These are phyloP conservation scores for Himalopsyche tibetana DNA, from an alignment of 2,888 invertebrate species.

Conservation along the genomic window DNA sequence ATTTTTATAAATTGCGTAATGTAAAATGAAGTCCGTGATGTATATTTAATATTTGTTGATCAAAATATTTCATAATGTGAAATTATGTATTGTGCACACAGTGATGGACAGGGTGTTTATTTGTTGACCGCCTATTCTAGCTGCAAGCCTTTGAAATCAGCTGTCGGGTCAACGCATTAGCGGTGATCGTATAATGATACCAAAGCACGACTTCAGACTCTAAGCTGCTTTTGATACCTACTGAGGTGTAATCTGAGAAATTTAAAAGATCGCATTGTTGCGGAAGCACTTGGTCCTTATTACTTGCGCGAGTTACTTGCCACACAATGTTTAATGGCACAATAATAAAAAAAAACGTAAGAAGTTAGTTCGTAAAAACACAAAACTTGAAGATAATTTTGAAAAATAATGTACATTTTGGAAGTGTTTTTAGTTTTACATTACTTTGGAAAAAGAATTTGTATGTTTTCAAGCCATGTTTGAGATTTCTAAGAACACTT, in stretches of 20 bases:
- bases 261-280: background rate
- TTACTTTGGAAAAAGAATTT: no score
- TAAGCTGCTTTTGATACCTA: background rate
- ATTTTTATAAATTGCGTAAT: no score
- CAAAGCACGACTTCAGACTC: slow-evolving; percentile 13
- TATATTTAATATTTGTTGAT: background rate
- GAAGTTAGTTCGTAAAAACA: no score
- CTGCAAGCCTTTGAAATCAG: background rate
- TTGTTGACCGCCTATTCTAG: background rate
- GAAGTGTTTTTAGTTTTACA: no score
- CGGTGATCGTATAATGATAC: slow-evolving; percentile 16
- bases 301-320: background rate
- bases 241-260: slow-evolving; percentile 16
- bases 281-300: slow-evolving; percentile 8
- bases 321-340: background rate
- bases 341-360: background rate
- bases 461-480: no score
- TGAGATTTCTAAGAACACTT: no score
- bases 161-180: slow-evolving; percentile 22
- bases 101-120: background rate
- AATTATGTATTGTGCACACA: background rate
- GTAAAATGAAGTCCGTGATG: no score
- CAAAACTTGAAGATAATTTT: no score
- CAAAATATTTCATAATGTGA: background rate
- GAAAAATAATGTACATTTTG: no score